phyloP scores from a whole-genome alignment of 2,113 vertebrate species.

The Aegithalos caudatus region DNA sequence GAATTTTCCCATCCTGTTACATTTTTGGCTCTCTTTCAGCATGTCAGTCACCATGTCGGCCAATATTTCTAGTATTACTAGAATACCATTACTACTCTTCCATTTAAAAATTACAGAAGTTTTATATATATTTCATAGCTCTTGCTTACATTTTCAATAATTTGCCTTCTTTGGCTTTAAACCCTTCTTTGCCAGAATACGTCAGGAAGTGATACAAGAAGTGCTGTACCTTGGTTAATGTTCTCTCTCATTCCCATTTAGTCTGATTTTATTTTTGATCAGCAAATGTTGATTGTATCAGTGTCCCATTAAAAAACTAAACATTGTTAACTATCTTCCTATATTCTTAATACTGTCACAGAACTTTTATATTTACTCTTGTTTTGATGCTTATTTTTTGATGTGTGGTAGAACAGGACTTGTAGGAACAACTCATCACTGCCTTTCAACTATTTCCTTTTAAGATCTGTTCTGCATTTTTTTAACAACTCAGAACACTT shows the following conservation, averaged over 20 bases:
- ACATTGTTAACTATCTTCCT: not conserved
- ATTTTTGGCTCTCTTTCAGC: not conserved
- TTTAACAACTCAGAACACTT: not conserved
- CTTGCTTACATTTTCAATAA: not conserved
- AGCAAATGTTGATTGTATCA: not conserved
- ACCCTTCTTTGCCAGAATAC: not conserved
- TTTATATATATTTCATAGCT: not conserved
- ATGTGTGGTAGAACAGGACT: not conserved
- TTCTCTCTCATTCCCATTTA: not conserved
- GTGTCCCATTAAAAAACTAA: not conserved
- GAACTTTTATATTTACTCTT: not conserved
- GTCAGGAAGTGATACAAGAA: not conserved
- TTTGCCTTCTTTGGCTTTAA: not conserved
- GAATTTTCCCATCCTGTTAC: not conserved
- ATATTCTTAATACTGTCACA: not conserved
- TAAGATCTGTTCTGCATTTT: not conserved
- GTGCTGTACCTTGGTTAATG: not conserved
- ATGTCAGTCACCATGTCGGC: not conserved
- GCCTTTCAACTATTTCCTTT: not conserved
- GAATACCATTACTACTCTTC: not conserved
- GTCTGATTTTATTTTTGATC: not conserved
- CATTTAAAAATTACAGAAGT: rapidly evolving
- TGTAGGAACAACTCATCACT: not conserved
- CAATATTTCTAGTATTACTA: not conserved
- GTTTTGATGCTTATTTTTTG: not conserved